Evolutionary conservation across 2,888 invertebrate genomes (phyloP).

Genomic region (Mactromeris polynyma): DNA sequence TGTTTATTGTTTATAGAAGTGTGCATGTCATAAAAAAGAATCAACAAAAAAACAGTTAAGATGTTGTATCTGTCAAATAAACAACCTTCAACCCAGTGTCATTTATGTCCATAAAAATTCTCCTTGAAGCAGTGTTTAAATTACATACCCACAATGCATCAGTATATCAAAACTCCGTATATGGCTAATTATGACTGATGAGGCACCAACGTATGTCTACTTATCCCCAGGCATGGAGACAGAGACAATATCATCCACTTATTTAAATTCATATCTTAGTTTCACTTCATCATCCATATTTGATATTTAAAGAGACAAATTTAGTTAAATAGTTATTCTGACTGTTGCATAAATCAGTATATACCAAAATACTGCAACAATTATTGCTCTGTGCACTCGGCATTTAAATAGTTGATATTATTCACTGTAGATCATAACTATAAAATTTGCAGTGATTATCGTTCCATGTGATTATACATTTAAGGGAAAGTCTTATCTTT

Average conservation of each 20-base stretch:
- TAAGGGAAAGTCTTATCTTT: too few relatives aligned
- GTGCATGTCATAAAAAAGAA: slow-evolving; percentile 1
- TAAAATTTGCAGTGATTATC: too few relatives aligned
- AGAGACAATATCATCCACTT: slow-evolving; percentile 2
- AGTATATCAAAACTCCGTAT: neutral
- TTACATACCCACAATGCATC: neutral
- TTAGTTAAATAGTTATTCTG: neutral
- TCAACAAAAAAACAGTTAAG: neutral
- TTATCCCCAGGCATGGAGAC: neutral
- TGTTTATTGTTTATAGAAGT: slow-evolving; percentile 5
- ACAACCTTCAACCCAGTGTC: slow-evolving; percentile 7
- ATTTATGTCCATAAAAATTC: slow-evolving; percentile 2
- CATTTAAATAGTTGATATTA: too few relatives aligned
- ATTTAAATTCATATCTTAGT: slow-evolving; percentile 1
- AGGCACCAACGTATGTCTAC: neutral
- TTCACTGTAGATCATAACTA: too few relatives aligned
- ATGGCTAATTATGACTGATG: neutral
- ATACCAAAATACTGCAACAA: too few relatives aligned
- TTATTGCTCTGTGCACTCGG: too few relatives aligned
- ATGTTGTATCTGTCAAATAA: neutral
- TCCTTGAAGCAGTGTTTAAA: slow-evolving; percentile 2
- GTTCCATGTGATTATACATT: too few relatives aligned
- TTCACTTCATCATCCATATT: slow-evolving; percentile 7
- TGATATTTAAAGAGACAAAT: neutral
- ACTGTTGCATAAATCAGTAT: too few relatives aligned